These are phyloP conservation scores for Picathartes gymnocephalus DNA, from an alignment of 2,113 vertebrate genomes.

Conservation along the genomic window DNA sequence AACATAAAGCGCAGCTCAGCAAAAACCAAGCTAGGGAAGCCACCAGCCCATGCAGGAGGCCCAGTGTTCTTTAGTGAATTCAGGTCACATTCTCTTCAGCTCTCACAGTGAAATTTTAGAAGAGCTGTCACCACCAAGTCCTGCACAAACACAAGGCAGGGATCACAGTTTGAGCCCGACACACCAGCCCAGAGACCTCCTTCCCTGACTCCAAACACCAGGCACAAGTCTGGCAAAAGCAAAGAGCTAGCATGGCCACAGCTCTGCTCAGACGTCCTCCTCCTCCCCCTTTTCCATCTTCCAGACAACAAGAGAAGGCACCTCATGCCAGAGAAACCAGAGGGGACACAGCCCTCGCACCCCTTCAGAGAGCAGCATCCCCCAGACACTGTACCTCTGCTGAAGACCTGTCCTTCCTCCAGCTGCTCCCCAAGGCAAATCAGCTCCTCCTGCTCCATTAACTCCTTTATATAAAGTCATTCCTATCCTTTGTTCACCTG, in stretches of 20 bases:
- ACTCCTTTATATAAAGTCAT: background rate
- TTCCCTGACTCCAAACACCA: background rate
- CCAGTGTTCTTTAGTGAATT: background rate
- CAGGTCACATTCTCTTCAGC: fast-evolving
- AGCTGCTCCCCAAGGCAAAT: background rate
- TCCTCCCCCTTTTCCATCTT: background rate
- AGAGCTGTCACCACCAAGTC: background rate
- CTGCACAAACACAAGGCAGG: background rate
- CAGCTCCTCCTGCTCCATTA: fast-evolving
- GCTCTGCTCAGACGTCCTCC: background rate
- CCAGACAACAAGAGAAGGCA: background rate
- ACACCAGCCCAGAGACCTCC: background rate
- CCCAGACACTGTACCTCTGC: background rate
- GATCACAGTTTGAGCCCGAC: background rate
- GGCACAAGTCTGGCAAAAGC: background rate
- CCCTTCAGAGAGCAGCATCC: fast-evolving
- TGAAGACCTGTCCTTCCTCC: fast-evolving
- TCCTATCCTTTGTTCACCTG: background rate
- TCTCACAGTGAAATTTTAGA: background rate
- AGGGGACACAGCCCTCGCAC: background rate
- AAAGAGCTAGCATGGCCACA: fast-evolving
- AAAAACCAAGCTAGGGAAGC: background rate
- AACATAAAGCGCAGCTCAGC: background rate
- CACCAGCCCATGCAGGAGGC: background rate
- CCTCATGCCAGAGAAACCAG: background rate